Base-by-base conservation (phyloP, 2,113 vertebrate genomes). In the Rhinoderma darwinii region DNA sequence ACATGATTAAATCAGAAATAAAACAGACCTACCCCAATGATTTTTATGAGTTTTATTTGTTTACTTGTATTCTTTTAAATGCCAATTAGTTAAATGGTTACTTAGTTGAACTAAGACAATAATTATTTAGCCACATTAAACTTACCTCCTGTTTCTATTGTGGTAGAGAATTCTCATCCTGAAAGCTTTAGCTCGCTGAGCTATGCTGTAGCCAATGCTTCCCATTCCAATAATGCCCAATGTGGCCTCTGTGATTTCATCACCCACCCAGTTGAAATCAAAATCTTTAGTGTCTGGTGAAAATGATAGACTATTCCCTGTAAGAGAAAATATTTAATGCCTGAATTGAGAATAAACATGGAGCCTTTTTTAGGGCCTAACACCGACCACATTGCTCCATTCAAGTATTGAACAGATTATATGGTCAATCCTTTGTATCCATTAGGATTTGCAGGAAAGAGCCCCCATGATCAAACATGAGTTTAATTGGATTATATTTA, bases 171-270 rank as follows among this genome's bases (percentile, higher is more conserved):
- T 92, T 86, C 84, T 93, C 94, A 94, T 95, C 43, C 92, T 47
- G 83, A 95, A 96, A 14, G 91, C 93, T 89, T 66, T 90, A 82
- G 93, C 94, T 78, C 92, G 91, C 84, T 91, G 89, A 80, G 93
- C 93, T 4, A 94, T 87, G 88, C 89, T 93, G 87, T 91, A 95
- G 5, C 93, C 94, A 68, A 94, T 92, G 37, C 35, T 90, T 86
- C 94, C 94, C 94, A 95, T 93, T 22, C 94, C 93, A 0, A 95
- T 51, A 86, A 95, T 93, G 6, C 95, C 95, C 84, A 96, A 90
- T 0, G 91, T 92, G 0, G 91, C 89, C 32, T 89, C 50, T 1
- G 89, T 92, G 54, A 96, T 92, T 59, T 94, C 92, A 18, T 92
- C 88, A 39, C 92, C 93, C 90, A 93, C 82, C 89, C 90, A 93